Percentiles rank a stretch among this genome's conserved stretches.
Evolutionary conservation across 1,140 invertebrate genomes (phyloP).

Genomic region (Globodera ellingtonae): DNA sequence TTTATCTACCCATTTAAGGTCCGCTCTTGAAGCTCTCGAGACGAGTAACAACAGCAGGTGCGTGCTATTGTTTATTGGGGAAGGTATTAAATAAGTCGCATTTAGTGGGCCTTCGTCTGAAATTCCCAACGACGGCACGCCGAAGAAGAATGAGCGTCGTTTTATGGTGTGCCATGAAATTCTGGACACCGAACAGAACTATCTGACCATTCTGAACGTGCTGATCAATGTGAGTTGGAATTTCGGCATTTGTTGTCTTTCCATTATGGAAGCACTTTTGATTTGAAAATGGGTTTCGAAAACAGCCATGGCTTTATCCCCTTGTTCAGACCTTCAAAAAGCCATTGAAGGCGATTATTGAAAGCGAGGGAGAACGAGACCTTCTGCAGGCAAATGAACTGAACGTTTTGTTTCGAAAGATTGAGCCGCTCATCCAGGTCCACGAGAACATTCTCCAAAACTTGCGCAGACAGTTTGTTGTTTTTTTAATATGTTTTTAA

Average conservation of each 20-base stretch:
- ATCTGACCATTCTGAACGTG: constrained; percentile 33
- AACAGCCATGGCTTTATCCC: not conserved
- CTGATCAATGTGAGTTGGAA: constrained; percentile 28
- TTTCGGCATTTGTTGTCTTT: not conserved
- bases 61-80: not conserved
- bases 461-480: constrained; percentile 1
- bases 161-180: constrained; percentile 43
- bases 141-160: constrained; percentile 41
- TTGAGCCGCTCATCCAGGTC: constrained; percentile 35
- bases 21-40: constrained; percentile 17
- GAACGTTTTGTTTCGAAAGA: constrained; percentile 34
- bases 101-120: constrained; percentile 12
- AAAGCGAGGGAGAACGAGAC: constrained; percentile 5
- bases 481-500: not conserved
- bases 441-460: constrained; percentile 33
- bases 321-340: constrained; percentile 41
- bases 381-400: constrained; percentile 40
- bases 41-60: constrained; percentile 8
- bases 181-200: constrained; percentile 45
- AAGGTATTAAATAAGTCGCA: not conserved
- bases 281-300: too few relatives aligned
- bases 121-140: constrained; percentile 24
- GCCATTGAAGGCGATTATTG: constrained; percentile 30
- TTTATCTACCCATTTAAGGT: not conserved
- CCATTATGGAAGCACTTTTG: too few relatives aligned